Conservation (phyloP, 2,797 vertebrate species). For the Neosilurus hyrtlii region DNA sequence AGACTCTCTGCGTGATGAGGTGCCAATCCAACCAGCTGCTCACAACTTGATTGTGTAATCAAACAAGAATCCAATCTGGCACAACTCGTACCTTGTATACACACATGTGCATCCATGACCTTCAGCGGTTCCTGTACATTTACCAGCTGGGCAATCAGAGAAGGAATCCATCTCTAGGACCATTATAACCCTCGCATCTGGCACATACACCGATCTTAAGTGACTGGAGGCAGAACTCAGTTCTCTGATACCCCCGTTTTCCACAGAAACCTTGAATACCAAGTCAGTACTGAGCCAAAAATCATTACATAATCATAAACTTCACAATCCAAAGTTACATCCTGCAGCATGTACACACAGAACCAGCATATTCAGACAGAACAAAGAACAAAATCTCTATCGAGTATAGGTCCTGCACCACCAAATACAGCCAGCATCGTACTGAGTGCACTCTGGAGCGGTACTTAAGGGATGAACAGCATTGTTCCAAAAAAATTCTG, state of each 20-base stretch:
- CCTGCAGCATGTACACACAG: neutral
- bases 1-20: neutral
- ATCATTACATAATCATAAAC: neutral
- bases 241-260: neutral
- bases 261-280: neutral
- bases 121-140: neutral
- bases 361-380: neutral
- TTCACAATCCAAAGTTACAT: neutral
- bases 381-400: neutral
- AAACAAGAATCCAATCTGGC: neutral
- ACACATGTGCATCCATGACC: conserved; percentile 7
- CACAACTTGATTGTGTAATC: conserved; percentile 5
- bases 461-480: neutral
- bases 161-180: neutral
- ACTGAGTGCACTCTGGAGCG: neutral
- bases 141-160: neutral
- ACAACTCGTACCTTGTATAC: neutral
- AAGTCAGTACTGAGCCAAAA: neutral
- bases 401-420: neutral
- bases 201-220: too few relatives aligned
- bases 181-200: neutral
- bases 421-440: neutral
- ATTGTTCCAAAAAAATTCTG: neutral
- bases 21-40: conserved; percentile 18
- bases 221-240: neutral